Evolutionary conservation across 2,888 invertebrate genomes (phyloP).

Genomic region (Aromia moschata): DNA sequence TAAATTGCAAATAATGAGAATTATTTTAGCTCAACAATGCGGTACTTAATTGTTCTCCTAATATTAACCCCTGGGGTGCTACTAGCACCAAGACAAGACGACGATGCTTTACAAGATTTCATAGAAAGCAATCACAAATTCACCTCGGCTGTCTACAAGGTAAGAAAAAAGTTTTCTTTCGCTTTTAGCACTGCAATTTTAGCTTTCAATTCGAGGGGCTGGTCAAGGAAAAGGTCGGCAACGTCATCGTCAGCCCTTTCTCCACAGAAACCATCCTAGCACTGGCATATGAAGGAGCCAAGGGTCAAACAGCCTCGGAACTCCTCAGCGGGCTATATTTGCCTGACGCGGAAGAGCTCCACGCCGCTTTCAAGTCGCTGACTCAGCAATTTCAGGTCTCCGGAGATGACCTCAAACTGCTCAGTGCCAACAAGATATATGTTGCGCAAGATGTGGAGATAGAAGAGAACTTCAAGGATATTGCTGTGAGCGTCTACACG

Average conservation of each 20-base stretch:
- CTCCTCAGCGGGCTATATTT: constrained; percentile 43
- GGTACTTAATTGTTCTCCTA: neutral
- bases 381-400: constrained; percentile 40
- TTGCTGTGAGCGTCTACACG: constrained; percentile 70
- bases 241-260: constrained; percentile 55
- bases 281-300: constrained; percentile 53
- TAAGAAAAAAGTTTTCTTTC: no score
- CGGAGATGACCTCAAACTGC: constrained; percentile 42
- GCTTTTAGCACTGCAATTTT: no score
- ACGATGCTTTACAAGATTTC: constrained; percentile 57
- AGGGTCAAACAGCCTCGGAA: constrained; percentile 52
- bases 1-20: no score
- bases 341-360: constrained; percentile 36
- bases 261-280: constrained; percentile 56
- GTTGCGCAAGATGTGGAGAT: constrained; percentile 66
- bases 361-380: constrained; percentile 35
- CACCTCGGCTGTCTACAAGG: constrained; percentile 65
- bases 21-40: no score
- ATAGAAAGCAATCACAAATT: constrained; percentile 46
- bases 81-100: constrained; percentile 41
- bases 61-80: constrained; percentile 14
- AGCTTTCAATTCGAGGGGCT: constrained; percentile 41
- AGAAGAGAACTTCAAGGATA: constrained; percentile 66
- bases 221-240: constrained; percentile 38
- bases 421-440: constrained; percentile 68